Evolutionary conservation across 2,888 invertebrate species (phyloP), one percentile per base, ranked within the genome.

Genomic region (Ernsta delagoae): DNA sequence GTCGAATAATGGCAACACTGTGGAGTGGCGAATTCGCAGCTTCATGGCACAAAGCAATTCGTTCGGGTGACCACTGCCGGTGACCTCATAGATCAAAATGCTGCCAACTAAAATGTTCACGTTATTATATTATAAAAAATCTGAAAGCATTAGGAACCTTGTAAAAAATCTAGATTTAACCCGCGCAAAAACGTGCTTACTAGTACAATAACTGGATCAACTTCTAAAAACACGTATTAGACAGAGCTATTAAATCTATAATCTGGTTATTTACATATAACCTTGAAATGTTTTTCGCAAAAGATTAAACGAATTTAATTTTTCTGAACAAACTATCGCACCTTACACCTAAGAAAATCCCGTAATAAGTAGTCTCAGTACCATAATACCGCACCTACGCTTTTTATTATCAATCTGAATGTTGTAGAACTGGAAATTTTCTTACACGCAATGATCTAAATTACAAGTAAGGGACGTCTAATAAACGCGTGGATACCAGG

Each of bases 401-500:
- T 7, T 45, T 54, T 54, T 54, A 7, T 16, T 54, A n/a, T 64
- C 48, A 45, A 34, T 53, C 53, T 54, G 41, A 53, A 66, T 60
- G 66, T 53, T 53, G 66, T 53, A 4, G 48, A 66, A 54, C 66
- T 60, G 50, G 65, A 65, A 65, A 31, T 34, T 57, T 65, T 65
- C 65, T 59, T 66, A 34, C n/a, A 54, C n/a, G n/a, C 7, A 39
- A 12, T 48, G n/a, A 65, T 54, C 65, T 64, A 67, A 64, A 61
- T 67, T 67, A 68, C 65, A 72, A 66, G 39, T 45, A 43, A 62
- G 31, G 41, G 34, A 11, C 66, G 60, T 50, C 71, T 70, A 70
- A 71, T 71, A 73, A 70, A 71, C 50, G 50, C 70, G 34, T n/a
- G 59, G 78, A 80, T 83, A 85, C 83, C 83, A 84, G 85, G 83